Conservation (phyloP, 2,113 vertebrate species). For the Mustela nigripes region DNA sequence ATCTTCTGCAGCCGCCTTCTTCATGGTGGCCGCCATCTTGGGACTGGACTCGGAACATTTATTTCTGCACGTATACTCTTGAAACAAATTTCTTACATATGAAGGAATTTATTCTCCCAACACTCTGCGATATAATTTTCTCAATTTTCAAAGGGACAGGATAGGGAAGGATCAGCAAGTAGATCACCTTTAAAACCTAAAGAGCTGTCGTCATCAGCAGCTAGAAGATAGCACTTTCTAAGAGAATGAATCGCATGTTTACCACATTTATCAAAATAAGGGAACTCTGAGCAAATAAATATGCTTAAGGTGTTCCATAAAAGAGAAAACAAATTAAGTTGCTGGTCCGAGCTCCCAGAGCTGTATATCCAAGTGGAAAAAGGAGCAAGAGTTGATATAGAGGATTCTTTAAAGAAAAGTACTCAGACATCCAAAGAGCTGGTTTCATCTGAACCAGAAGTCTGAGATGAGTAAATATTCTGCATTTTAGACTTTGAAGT, state of each 20-base stretch:
- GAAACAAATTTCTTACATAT: background rate
- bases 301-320: background rate
- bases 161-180: background rate
- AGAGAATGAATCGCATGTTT: constrained; percentile 2
- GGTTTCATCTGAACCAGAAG: background rate
- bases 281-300: background rate
- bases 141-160: background rate
- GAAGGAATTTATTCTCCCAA: background rate
- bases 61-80: constrained; percentile 27
- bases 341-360: background rate
- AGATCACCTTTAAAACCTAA: background rate
- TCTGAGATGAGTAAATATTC: background rate
- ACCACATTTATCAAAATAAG: constrained; percentile 35
- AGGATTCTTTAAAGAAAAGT: background rate
- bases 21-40: no score
- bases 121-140: background rate
- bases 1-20: no score
- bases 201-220: background rate
- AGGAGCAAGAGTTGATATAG: background rate
- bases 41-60: background rate
- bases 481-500: constrained; percentile 34
- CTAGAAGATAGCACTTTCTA: background rate
- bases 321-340: background rate
- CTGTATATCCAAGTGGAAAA: background rate
- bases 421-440: background rate